Evolutionary conservation across 2,888 invertebrate species (phyloP).

Genomic region (Dicyrtomina minuta): DNA sequence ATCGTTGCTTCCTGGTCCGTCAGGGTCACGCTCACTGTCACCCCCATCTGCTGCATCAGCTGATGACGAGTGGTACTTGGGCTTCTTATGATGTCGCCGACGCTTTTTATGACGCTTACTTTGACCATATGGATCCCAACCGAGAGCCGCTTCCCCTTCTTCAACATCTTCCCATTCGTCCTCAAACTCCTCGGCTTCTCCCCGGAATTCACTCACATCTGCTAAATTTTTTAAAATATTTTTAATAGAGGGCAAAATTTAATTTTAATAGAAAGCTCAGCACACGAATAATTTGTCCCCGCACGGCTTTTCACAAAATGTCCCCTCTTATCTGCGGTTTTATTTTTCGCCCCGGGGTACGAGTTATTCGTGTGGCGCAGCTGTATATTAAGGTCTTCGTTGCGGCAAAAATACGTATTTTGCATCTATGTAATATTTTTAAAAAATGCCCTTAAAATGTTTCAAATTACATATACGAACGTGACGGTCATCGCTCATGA

Average conservation of each 20-base stretch:
- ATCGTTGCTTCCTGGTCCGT: not conserved
- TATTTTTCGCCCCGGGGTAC: too few species aligned
- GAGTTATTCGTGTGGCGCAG: too few species aligned
- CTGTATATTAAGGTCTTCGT: not conserved
- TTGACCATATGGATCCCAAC: not conserved
- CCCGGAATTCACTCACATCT: not conserved
- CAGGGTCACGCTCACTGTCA: not conserved
- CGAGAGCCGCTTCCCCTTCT: constrained; percentile 15
- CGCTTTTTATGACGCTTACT: not conserved
- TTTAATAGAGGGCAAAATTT: not conserved
- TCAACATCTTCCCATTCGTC: constrained; percentile 28
- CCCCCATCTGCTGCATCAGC: constrained; percentile 2
- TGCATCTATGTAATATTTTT: not conserved
- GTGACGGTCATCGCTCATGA: not conserved
- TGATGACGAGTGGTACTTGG: not conserved
- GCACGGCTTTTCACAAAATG: too few species aligned
- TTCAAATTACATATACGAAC: not conserved
- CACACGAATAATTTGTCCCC: too few species aligned
- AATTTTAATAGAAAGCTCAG: too few species aligned
- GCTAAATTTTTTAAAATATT: not conserved
- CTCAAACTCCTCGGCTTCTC: constrained; percentile 17
- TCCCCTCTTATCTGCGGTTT: not conserved
- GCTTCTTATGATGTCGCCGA: not conserved
- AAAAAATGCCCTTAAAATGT: too few species aligned
- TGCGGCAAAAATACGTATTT: not conserved